Evolutionary conservation across 2,888 invertebrate genomes (phyloP), one percentile per base, ranked within the genome.

Genomic region (Nysson spinosus): DNA sequence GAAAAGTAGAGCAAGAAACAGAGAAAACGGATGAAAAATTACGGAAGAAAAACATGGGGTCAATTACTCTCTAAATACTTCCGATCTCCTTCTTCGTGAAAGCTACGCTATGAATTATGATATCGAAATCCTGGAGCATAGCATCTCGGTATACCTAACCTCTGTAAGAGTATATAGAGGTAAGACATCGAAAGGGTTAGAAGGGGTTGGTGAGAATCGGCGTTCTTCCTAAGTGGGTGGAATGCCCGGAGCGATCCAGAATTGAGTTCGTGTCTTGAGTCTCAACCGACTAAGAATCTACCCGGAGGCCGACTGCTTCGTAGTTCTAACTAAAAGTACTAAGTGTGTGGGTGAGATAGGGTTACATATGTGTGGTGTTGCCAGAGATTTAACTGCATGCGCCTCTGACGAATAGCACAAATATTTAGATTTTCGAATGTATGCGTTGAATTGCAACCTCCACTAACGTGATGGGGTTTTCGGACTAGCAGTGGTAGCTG

Each of bases 241-340:
- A 77, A 74, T 77, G 79, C 82, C 79, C 46, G 74, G 66, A 77
- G 83, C 82, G 78, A 81, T 80, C 68, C 68, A 75, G 79, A 84
- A 85, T 85, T 82, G 84, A 84, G 83, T 83, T 85, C 83, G 83
- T 84, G 83, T 82, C 76, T 77, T 75, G 83, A 79, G 81, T 85
- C 79, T 78, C 75, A 83, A 81, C 75, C 79, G 69, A 78, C 73
- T 72, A 69, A 80, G 81, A 81, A 81, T 77, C 69, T 61, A 72
- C 60, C 78, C 69, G 54, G 44, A 65, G 74, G 72, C 63, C 49
- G 40, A 39, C 43, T 24, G 30, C n/a, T 42, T 24, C 20, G 40
- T 24, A 19, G 37, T 32, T 22, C 35, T 26, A 37, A 32, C 32
- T 51, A 61, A 35, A 62, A 49, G 42, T 39, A n/a, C 4, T n/a